Evolutionary conservation across 2,113 vertebrate genomes (phyloP), one percentile per base, ranked within the genome.

Genomic region (Natator depressus): DNA sequence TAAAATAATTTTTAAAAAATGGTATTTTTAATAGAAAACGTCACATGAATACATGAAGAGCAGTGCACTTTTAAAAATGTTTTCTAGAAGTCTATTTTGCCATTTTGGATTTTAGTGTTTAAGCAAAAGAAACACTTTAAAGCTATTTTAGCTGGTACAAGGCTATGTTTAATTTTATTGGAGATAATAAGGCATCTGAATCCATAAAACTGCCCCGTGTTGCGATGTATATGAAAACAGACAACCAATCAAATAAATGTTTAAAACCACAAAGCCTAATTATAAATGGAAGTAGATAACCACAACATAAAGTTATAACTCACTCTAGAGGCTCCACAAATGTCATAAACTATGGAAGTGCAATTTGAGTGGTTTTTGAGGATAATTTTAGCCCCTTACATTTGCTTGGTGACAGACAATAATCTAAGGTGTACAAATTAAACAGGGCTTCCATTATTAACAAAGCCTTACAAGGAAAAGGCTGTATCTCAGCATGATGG

Each of bases 1-100:
- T 97, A 98, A 97, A 98, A 97, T 97, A 97, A 97, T 42, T 42
- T 42, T 42, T 42, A 98, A 98, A 98, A 98, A 97, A 96, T 96
- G 86, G 84, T 97, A 98, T 94, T 93, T 94, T 91, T 97, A 95
- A 95, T 94, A 89, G 87, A 95, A 96, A 94, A 80, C 97, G 95
- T 96, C 98, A 97, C 92, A 86, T 47, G 57, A 88, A 96, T 80
- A 89, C 84, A 95, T 94, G 81, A 92, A 76, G 94, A 95, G 93
- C 90, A 82, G 27, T 87, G 72, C 79, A 94, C 90, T 86, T 93
- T 93, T 76, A 88, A 76, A 94, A 95, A 89, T 72, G 31, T 84
- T 93, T 94, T 89, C 82, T 82, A 0, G 82, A 89, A 88, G 17
- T 78, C 55, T 84, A 80, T 10, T 19, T 22, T 84, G 57, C 29